Percentiles rank a stretch among this genome's conserved stretches.
Conservation (phyloP, 2,888 invertebrate species). For the Trimorus sp. region DNA sequence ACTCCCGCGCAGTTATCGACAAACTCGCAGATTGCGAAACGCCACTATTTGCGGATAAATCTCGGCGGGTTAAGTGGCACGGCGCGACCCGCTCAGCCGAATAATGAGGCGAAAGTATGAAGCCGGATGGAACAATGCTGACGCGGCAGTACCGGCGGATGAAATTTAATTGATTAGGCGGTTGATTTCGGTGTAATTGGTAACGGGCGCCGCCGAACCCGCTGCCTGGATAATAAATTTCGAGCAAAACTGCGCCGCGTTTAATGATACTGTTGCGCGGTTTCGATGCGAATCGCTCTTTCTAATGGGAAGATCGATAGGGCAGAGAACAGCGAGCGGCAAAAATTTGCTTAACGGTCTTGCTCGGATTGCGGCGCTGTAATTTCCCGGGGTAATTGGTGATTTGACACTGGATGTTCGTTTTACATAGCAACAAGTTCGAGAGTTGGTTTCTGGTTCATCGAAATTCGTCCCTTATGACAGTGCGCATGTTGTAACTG, state of each 20-base stretch:
- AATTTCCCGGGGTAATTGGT: neutral
- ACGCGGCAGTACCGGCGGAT: conserved; percentile 43
- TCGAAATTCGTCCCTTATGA: too few species aligned
- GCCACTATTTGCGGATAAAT: conserved; percentile 57
- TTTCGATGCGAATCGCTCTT: conserved; percentile 24
- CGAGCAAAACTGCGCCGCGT: conserved; percentile 1
- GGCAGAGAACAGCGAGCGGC: neutral
- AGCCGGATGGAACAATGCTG: conserved; percentile 52
- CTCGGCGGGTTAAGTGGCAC: conserved; percentile 28
- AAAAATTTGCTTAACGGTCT: neutral
- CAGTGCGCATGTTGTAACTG: too few species aligned
- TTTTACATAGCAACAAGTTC: too few species aligned
- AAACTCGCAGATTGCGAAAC: conserved; percentile 47
- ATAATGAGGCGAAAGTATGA: conserved; percentile 60
- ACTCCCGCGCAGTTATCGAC: conserved; percentile 63
- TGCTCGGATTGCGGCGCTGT: neutral
- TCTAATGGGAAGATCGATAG: conserved; percentile 25
- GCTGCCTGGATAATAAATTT: conserved; percentile 38
- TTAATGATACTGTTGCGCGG: conserved; percentile 35
- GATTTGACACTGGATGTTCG: neutral
- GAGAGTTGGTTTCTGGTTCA: too few species aligned
- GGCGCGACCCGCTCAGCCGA: conserved; percentile 44
- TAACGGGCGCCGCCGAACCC: conserved; percentile 25
- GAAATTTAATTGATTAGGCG: conserved; percentile 62
- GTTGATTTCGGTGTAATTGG: conserved; percentile 59